phyloP scores from a whole-genome alignment of 2,797 vertebrate species.

The Lithobates sylvaticus region DNA sequence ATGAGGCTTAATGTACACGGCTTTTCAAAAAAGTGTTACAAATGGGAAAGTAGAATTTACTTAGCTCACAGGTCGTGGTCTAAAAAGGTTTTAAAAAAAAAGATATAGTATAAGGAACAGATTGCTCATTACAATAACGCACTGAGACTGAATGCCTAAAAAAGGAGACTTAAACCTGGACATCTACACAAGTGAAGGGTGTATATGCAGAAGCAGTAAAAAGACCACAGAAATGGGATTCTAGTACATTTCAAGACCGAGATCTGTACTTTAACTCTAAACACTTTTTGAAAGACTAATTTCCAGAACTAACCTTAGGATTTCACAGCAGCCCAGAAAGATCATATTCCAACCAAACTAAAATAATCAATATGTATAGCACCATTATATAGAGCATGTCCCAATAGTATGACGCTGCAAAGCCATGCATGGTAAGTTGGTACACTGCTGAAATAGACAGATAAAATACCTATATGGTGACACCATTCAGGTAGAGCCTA shows the following conservation, averaged over 20 bases:
- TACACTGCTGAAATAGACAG: background rate
- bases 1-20: background rate
- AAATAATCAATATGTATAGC: background rate
- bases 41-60: background rate
- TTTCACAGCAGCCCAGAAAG: background rate
- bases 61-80: constrained; percentile 1
- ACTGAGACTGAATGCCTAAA: background rate
- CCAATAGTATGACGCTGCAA: constrained; percentile 6
- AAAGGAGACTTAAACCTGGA: background rate
- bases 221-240: background rate
- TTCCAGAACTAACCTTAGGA: no score
- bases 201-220: background rate
- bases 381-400: background rate
- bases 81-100: background rate
- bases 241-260: background rate
- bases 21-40: background rate
- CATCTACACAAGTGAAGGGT: background rate
- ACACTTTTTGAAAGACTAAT: background rate
- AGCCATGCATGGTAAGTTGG: background rate
- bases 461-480: background rate
- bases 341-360: background rate
- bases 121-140: background rate
- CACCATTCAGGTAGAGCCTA: background rate
- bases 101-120: background rate
- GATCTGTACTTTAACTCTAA: background rate